Percentiles rank a stretch among this genome's conserved stretches.
These are phyloP conservation scores for Epizoanthus illoricatus DNA, from an alignment of 92 coral and sea anemone species.

Conservation along the genomic window DNA sequence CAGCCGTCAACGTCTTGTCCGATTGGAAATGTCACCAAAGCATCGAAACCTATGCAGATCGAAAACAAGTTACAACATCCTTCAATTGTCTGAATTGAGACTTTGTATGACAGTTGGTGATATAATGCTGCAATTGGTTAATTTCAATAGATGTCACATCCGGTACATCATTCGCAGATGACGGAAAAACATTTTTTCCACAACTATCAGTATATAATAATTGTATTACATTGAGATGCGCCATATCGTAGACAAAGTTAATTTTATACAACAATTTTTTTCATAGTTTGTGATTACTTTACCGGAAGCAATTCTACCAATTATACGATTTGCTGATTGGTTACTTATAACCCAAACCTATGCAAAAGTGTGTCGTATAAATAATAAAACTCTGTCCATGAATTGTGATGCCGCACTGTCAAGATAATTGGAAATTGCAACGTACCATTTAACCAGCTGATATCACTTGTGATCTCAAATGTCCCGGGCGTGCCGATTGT, in stretches of 20 bases:
- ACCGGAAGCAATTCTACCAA: not conserved
- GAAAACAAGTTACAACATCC: not conserved
- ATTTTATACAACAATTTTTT: too few relatives aligned
- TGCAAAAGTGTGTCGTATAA: too few relatives aligned
- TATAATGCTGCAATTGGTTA: not conserved
- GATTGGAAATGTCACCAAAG: constrained; percentile 31
- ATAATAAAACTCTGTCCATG: too few relatives aligned
- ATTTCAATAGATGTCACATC: not conserved
- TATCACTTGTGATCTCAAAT: not conserved
- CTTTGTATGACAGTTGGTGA: not conserved
- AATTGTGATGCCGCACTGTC: too few relatives aligned
- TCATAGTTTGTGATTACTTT: not conserved
- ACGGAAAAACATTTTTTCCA: too few relatives aligned
- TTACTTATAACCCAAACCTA: not conserved
- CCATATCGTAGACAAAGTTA: too few relatives aligned
- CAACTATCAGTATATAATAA: too few relatives aligned
- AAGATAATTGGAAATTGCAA: not conserved
- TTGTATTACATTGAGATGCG: too few relatives aligned
- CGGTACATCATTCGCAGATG: too few relatives aligned
- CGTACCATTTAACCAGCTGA: not conserved
- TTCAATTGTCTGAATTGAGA: not conserved
- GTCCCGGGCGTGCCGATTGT: not conserved
- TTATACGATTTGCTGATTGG: not conserved
- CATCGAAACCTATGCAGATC: constrained; percentile 36
- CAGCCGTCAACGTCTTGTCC: constrained; percentile 38